These are phyloP conservation scores for Myiozetetes cayanensis DNA, from an alignment of 2,113 vertebrate genomes.

Conservation along the genomic window DNA sequence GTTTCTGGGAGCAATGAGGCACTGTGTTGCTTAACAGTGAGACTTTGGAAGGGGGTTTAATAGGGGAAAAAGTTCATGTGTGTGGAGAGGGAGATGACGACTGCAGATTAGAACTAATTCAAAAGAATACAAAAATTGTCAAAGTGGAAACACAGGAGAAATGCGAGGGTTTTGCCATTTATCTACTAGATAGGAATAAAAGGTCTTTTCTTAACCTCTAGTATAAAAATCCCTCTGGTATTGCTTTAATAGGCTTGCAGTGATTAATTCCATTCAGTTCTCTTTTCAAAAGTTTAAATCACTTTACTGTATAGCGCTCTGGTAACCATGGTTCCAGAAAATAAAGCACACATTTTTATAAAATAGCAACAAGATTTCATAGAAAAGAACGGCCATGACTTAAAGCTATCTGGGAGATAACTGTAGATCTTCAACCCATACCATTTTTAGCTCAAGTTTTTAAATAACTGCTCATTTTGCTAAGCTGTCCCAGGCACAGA, in stretches of 20 bases:
- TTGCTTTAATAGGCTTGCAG: background rate
- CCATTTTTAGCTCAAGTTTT: background rate
- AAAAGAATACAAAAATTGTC: background rate
- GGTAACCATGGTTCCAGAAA: conserved; percentile 24
- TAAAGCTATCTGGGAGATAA: background rate
- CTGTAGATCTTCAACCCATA: background rate
- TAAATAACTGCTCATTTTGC: background rate
- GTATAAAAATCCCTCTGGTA: conserved; percentile 20
- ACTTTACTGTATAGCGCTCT: background rate
- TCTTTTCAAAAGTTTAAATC: conserved; percentile 32
- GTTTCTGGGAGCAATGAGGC: background rate
- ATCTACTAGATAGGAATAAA: conserved; percentile 12
- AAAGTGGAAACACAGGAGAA: background rate
- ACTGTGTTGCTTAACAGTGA: background rate
- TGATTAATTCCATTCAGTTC: conserved; percentile 35
- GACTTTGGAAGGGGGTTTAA: background rate
- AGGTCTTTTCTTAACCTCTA: conserved; percentile 32
- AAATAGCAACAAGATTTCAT: background rate
- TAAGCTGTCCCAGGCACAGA: background rate
- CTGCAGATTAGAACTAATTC: background rate
- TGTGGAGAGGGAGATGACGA: background rate
- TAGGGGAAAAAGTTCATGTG: background rate
- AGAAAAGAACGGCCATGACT: background rate
- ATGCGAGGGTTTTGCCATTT: background rate
- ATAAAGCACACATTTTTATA: background rate